Evolutionary conservation across 2,888 invertebrate genomes (phyloP), one percentile per base, ranked within the genome.

Genomic region (Rhodophaea formosa): DNA sequence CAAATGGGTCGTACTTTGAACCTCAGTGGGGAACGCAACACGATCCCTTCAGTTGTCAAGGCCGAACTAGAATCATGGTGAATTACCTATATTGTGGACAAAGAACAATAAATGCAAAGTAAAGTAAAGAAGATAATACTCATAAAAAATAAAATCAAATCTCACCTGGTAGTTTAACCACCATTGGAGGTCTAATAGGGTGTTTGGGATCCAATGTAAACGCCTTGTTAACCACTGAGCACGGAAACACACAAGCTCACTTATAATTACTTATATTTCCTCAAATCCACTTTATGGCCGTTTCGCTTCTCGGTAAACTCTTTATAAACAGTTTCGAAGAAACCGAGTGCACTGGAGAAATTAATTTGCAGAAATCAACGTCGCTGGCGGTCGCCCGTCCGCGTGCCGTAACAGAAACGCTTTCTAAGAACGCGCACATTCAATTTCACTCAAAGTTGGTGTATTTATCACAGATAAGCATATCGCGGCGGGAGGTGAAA

Each of bases 141-240:
- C 1, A 39, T 39, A 12, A 39, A 39, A 12, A 12, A 2, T 12
- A 23, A 29, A 56, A 52, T 32, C 16, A 57, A 58, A 59, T 70
- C 85, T 88, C 65, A 91, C 91, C 91, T 88, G 91, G 90, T 81
- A 91, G 85, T 80, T 88, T 90, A 70, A 89, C 91, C 90, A 91
- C 91, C 91, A 91, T 91, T 86, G 85, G 86, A 88, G 91, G 90
- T 84, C 84, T 75, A 70, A 71, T 69, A 60, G 81, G 83, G 73
- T 81, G 80, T 74, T 89, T 88, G 88, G 91, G 90, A 91, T 91
- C 91, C 91, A 91, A 91, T 88, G 84, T 91, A 90, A 86, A 87
- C 80, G 88, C 75, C 80, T 86, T 85, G 62, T 67, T 74, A 74
- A 75, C 82, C 82, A 80, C 79, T 77, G 73, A 77, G 81, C 88